These are phyloP conservation scores for Periophthalmus magnuspinnatus DNA, from an alignment of 2,797 vertebrate species.

Conservation along the genomic window DNA sequence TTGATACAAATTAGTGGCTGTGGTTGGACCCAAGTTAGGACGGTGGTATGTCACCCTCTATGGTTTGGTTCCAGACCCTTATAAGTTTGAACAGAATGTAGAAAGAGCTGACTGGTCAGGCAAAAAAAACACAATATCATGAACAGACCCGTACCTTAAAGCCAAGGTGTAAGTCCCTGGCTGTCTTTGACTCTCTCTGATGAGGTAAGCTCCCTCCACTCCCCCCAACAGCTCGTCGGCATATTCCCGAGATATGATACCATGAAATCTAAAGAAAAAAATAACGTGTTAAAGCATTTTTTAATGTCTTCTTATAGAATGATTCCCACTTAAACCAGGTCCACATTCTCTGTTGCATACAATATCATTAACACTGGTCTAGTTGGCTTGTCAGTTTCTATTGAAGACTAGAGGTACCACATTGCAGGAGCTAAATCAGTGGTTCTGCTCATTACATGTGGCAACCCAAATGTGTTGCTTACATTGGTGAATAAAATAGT, in stretches of 20 bases:
- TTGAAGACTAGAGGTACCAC: no score
- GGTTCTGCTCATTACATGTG: not conserved
- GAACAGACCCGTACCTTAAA: slow-evolving; percentile 79
- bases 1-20: no score
- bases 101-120: no score
- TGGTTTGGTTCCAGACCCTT: no score
- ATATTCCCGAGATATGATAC: slow-evolving; percentile 91
- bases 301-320: not conserved
- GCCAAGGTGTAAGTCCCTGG: slow-evolving; percentile 94
- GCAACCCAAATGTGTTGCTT: not conserved
- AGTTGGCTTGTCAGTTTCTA: not conserved
- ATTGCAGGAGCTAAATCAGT: no score
- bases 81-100: no score
- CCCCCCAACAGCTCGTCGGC: slow-evolving; percentile 89
- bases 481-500: not conserved
- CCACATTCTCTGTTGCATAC: not conserved
- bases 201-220: slow-evolving; percentile 91
- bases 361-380: not conserved
- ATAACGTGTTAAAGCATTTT: not conserved
- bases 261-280: slow-evolving; percentile 85
- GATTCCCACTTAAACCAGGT: no score
- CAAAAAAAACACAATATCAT: not conserved
- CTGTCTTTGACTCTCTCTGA: slow-evolving; percentile 95
- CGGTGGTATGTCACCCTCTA: no score
- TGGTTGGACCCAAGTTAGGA: no score